A percentile compares a stretch with the other conserved stretches of the same genome.
Evolutionary conservation across 92 coral and sea anemone genomes (phyloP).

Genomic region (Umimayanthus chanpuru): DNA sequence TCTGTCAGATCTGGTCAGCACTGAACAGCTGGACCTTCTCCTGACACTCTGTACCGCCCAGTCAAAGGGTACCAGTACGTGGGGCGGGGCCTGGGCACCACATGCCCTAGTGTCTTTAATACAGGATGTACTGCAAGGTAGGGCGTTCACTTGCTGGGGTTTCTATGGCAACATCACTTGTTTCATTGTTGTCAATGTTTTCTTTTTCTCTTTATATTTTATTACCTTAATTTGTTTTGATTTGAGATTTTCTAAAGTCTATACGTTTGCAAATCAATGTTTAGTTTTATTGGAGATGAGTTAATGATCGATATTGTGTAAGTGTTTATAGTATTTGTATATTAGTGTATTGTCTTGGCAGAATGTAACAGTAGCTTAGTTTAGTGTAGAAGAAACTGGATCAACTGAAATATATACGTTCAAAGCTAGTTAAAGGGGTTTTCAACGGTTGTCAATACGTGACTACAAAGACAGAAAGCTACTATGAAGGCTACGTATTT

Average conservation of each 20-base stretch:
- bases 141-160: background rate
- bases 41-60: conserved; percentile 75
- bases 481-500: too few species aligned
- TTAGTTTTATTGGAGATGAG: too few species aligned
- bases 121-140: conserved; percentile 92
- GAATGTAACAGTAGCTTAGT: background rate
- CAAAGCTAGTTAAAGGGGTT: background rate
- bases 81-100: conserved; percentile 91
- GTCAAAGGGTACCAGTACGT: conserved; percentile 50
- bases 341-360: too few species aligned
- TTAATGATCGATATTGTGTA: too few species aligned
- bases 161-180: background rate
- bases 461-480: too few species aligned
- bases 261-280: too few species aligned
- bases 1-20: conserved; percentile 68
- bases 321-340: too few species aligned
- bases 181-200: background rate
- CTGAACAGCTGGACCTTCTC: conserved; percentile 75
- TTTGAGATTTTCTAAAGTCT: background rate
- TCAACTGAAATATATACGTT: background rate
- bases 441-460: too few species aligned
- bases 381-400: too few species aligned
- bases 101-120: conserved; percentile 83
- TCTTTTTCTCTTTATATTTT: too few species aligned
- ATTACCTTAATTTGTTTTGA: too few species aligned